Conservation (phyloP, 1,140 invertebrate genomes). For the Euschistus heros region DNA sequence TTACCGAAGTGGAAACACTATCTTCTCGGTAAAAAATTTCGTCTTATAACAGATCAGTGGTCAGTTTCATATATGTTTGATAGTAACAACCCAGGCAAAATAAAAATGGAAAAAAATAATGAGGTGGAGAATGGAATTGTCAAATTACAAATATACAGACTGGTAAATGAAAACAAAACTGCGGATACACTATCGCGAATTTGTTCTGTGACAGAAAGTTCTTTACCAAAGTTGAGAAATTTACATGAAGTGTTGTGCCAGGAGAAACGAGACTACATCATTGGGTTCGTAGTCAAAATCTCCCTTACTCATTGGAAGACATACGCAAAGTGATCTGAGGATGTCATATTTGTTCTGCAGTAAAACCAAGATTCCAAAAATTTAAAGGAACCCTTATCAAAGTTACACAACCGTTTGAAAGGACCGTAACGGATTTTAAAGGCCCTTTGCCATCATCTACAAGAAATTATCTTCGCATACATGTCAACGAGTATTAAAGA, state of each 20-base stretch:
- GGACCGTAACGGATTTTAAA: conserved; percentile 31
- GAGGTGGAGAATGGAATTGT: background rate
- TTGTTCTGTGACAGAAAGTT: background rate
- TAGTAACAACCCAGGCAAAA: background rate
- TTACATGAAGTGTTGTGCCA: background rate
- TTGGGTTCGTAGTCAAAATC: background rate
- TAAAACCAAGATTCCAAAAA: background rate
- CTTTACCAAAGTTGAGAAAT: background rate
- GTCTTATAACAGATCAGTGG: background rate
- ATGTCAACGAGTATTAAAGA: conserved; percentile 32
- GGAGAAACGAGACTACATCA: background rate
- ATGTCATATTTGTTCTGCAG: background rate
- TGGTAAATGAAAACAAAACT: background rate
- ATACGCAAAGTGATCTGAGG: background rate
- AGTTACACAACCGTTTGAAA: conserved; percentile 29
- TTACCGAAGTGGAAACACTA: background rate
- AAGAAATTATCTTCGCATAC: conserved; percentile 30
- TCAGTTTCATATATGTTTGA: background rate
- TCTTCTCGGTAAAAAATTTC: background rate
- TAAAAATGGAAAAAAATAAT: background rate
- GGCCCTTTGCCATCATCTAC: conserved; percentile 29
- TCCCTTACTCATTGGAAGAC: background rate
- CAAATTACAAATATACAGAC: background rate
- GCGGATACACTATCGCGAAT: background rate
- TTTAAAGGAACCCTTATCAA: conserved; percentile 26